Conservation (phyloP, 2,888 invertebrate species). For the Acleris cristana region DNA sequence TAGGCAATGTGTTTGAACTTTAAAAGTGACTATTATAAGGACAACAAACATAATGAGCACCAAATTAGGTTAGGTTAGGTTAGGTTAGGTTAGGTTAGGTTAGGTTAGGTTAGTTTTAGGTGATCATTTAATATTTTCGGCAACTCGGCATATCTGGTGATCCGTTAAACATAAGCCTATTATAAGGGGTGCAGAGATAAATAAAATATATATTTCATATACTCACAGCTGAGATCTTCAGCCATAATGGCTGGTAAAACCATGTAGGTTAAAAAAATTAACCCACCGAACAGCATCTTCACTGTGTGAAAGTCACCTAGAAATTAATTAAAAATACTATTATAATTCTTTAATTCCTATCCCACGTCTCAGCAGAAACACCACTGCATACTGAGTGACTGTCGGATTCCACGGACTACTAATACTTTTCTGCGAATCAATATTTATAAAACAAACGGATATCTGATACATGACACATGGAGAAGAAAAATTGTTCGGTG, state of each 20-base stretch:
- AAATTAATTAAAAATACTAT: slow-evolving; percentile 34
- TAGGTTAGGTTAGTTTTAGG: too few relatives aligned
- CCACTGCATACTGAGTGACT: slow-evolving; percentile 39
- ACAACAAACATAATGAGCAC: too few relatives aligned
- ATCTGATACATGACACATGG: slow-evolving; percentile 50
- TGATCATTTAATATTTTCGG: too few relatives aligned
- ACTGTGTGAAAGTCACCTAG: slow-evolving; percentile 39
- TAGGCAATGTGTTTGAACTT: too few relatives aligned
- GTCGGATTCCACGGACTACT: slow-evolving; percentile 47
- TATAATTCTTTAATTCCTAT: slow-evolving; percentile 12
- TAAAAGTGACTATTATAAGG: neutral
- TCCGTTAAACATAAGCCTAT: too few relatives aligned
- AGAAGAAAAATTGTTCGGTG: slow-evolving; percentile 57
- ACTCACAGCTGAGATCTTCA: slow-evolving; percentile 79
- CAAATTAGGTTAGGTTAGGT: too few relatives aligned
- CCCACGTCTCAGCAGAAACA: slow-evolving; percentile 32
- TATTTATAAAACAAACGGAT: slow-evolving; percentile 70
- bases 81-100: too few relatives aligned
- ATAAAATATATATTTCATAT: neutral
- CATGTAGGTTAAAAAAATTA: slow-evolving; percentile 57
- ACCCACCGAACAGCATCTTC: slow-evolving; percentile 58
- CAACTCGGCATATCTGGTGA: too few relatives aligned
- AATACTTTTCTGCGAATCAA: slow-evolving; percentile 59
- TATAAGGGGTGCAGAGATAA: neutral
- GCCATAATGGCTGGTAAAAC: slow-evolving; percentile 56